Evolutionary conservation across 2,888 invertebrate species (phyloP).

Genomic region (Diarsia mendica): DNA sequence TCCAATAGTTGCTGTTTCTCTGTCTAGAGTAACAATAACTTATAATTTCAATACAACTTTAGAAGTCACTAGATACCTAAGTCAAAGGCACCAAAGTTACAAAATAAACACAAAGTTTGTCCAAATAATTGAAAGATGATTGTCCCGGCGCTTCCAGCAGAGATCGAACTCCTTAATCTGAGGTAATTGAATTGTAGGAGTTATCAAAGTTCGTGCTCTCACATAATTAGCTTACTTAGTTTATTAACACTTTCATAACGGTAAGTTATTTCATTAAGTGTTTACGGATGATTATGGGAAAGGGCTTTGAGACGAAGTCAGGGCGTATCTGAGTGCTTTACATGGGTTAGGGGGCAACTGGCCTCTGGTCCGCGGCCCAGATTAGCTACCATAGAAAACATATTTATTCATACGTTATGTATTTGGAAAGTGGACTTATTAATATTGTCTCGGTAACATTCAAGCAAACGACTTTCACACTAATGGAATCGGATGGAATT

Average conservation of each 20-base stretch:
- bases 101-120: conserved; percentile 33
- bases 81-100: neutral
- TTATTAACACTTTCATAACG: conserved; percentile 53
- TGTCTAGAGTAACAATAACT: neutral
- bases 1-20: neutral
- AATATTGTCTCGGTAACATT: neutral
- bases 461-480: neutral
- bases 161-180: conserved; percentile 49
- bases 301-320: neutral
- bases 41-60: neutral
- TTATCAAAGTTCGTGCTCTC: conserved; percentile 46
- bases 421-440: neutral
- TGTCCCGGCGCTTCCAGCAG: conserved; percentile 30
- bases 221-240: conserved; percentile 49
- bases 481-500: no score
- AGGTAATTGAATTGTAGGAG: conserved; percentile 47
- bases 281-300: neutral
- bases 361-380: no score
- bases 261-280: conserved; percentile 28
- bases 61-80: neutral
- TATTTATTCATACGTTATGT: neutral
- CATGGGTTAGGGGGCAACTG: no score
- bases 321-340: neutral
- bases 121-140: conserved; percentile 44
- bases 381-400: neutral